These are phyloP conservation scores for Zalophus californianus DNA, from an alignment of 2,797 vertebrate species.

Conservation along the genomic window DNA sequence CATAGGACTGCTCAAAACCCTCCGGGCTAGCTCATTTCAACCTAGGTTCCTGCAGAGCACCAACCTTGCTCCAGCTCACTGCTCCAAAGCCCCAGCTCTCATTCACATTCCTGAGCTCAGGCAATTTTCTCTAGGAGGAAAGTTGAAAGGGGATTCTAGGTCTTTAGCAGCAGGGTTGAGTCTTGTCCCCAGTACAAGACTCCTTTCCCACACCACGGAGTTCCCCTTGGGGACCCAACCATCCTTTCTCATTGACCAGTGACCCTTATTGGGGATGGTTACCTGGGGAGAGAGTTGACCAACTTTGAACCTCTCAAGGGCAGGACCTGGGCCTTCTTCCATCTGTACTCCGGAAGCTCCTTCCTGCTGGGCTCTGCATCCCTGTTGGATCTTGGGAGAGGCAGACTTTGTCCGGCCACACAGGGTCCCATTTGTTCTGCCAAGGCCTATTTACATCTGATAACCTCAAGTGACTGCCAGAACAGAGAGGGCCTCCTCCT, in stretches of 20 bases:
- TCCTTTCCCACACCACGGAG: background rate
- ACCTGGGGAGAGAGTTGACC: background rate
- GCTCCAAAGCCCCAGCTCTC: background rate
- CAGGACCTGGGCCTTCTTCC: background rate
- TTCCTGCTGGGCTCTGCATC: background rate
- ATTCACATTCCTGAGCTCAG: background rate
- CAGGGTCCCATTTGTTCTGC: background rate
- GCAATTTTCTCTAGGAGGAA: background rate
- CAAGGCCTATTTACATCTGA: constrained; percentile 28
- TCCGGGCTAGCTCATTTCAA: background rate
- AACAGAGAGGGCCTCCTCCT: constrained; percentile 13
- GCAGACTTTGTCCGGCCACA: background rate
- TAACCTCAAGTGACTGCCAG: constrained; percentile 31
- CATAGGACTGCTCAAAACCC: background rate
- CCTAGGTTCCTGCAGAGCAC: background rate
- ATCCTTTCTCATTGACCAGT: background rate
- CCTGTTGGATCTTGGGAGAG: background rate
- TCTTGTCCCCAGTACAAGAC: background rate
- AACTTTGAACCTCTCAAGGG: background rate
- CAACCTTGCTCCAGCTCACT: background rate
- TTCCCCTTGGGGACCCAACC: background rate
- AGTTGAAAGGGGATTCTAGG: background rate
- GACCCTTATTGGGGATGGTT: background rate
- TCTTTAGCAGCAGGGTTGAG: background rate
- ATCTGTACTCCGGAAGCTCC: background rate